Conservation (phyloP, 2,797 vertebrate species). For the Eleutherodactylus coqui region DNA sequence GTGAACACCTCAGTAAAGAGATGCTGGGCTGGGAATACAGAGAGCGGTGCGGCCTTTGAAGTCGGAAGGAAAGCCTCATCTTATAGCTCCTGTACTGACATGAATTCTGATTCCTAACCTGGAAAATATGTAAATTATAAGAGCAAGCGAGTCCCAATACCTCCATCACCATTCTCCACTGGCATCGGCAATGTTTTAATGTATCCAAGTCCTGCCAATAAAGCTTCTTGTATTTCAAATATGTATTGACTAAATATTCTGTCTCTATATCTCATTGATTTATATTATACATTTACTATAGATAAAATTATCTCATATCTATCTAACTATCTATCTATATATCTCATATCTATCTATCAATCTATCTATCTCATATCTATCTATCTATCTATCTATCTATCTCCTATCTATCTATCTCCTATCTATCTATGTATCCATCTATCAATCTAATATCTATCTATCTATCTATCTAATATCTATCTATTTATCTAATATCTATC, state of each 20-base stretch:
- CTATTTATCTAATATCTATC: too few species aligned
- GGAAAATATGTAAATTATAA: slow-evolving; percentile 18
- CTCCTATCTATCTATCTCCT: not conserved
- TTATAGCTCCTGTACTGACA: slow-evolving; percentile 52
- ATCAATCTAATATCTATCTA: too few species aligned
- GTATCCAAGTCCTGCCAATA: too few species aligned
- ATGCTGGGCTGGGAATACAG: slow-evolving; percentile 37
- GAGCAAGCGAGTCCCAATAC: not conserved
- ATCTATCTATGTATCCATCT: too few species aligned
- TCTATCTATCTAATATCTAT: too few species aligned
- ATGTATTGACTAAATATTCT: not conserved
- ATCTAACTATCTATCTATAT: not conserved
- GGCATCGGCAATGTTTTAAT: too few species aligned
- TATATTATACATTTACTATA: not conserved
- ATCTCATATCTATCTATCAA: not conserved
- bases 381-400: not conserved
- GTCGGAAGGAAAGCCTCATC: slow-evolving; percentile 47
- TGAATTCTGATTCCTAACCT: slow-evolving; percentile 26
- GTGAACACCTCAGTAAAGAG: slow-evolving; percentile 57
- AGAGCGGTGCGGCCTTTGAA: slow-evolving; percentile 45
- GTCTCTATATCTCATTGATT: not conserved
- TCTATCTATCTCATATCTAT: not conserved
- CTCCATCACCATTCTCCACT: too few species aligned
- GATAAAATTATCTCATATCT: not conserved
- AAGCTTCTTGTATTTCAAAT: too few species aligned